Conservation (phyloP, 2,797 vertebrate genomes). For the Esox masquinongy region DNA sequence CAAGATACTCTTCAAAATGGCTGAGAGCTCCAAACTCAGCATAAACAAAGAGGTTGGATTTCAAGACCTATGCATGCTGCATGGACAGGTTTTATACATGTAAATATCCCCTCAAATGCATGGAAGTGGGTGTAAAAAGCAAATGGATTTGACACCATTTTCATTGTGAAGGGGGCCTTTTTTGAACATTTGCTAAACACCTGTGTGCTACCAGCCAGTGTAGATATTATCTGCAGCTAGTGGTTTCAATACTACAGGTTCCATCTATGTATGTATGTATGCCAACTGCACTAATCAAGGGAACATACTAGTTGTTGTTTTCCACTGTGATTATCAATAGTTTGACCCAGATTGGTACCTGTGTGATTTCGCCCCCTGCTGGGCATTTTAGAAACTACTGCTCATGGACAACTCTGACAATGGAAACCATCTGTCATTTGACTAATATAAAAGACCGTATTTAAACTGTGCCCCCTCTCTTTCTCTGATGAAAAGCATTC, state of each 20-base stretch:
- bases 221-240: slow-evolving; percentile 59
- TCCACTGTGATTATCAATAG: slow-evolving; percentile 23
- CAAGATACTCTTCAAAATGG: slow-evolving; percentile 34
- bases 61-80: slow-evolving; percentile 81
- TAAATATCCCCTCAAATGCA: slow-evolving; percentile 59
- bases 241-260: slow-evolving; percentile 60
- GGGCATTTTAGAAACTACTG: slow-evolving; percentile 51
- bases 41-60: slow-evolving; percentile 47
- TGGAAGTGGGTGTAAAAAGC: slow-evolving; percentile 52
- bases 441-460: slow-evolving; percentile 37
- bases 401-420: slow-evolving; percentile 33
- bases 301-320: not conserved
- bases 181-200: slow-evolving; percentile 70
- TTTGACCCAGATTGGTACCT: slow-evolving; percentile 50
- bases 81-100: slow-evolving; percentile 65
- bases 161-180: slow-evolving; percentile 61
- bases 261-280: slow-evolving; percentile 51
- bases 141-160: slow-evolving; percentile 30
- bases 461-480: slow-evolving; percentile 19
- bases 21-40: slow-evolving; percentile 44
- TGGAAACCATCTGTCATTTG: slow-evolving; percentile 26
- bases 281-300: not conserved
- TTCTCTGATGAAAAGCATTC: slow-evolving; percentile 16
- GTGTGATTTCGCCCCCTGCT: slow-evolving; percentile 66
- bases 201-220: slow-evolving; percentile 71